Evolutionary conservation across 1,140 invertebrate genomes (phyloP).

Genomic region (Drosophila azteca): DNA sequence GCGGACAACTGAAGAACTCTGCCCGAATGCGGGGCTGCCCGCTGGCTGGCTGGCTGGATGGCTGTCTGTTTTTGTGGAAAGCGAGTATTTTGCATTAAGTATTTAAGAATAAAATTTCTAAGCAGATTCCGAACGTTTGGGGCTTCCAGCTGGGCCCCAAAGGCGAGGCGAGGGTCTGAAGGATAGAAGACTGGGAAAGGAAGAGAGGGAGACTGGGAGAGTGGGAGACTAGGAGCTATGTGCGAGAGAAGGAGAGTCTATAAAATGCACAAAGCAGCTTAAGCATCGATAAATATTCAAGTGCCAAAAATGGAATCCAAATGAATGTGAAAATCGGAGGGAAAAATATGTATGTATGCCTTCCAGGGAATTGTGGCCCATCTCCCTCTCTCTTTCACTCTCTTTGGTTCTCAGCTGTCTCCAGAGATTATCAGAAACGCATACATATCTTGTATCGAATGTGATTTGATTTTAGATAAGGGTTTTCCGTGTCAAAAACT

Average conservation of each 20-base stretch:
- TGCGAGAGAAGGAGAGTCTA: neutral
- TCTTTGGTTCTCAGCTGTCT: neutral
- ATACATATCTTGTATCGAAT: too few relatives aligned
- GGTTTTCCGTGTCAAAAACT: too few relatives aligned
- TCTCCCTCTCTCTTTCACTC: too few relatives aligned
- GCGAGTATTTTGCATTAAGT: conserved; percentile 60
- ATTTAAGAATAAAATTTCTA: conserved; percentile 60
- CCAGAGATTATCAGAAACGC: too few relatives aligned
- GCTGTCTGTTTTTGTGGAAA: conserved; percentile 16
- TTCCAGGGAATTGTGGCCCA: neutral
- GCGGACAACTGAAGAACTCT: conserved; percentile 15
- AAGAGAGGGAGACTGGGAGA: neutral
- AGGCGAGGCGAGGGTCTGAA: too few relatives aligned
- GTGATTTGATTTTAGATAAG: too few relatives aligned
- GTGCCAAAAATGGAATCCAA: conserved; percentile 31
- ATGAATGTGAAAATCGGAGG: conserved; percentile 29
- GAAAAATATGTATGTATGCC: conserved; percentile 8
- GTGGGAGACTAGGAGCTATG: too few relatives aligned
- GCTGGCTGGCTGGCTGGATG: neutral
- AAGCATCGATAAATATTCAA: conserved; percentile 52
- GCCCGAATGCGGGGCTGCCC: too few relatives aligned
- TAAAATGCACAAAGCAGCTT: conserved; percentile 38
- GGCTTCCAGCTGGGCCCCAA: conserved; percentile 8
- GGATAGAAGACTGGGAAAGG: conserved; percentile 4
- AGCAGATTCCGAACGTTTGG: conserved; percentile 35